Conservation (phyloP, 1,140 invertebrate genomes). For the Drosophila miranda region DNA sequence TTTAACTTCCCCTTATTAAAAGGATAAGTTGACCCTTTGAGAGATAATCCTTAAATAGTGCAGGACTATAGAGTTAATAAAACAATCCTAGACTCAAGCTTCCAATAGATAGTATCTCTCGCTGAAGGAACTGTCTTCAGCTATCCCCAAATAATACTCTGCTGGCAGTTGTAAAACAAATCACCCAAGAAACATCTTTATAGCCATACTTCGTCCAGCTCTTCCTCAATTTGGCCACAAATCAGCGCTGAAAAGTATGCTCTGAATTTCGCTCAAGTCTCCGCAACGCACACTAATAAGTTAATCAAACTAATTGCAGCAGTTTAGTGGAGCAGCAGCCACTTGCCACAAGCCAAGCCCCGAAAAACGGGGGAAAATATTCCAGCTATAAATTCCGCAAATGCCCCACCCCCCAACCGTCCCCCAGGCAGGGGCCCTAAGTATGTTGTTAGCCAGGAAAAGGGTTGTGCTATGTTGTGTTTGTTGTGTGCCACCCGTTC, state of each 20-base stretch:
- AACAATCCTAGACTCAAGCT: too few relatives aligned
- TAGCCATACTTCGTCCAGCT: too few relatives aligned
- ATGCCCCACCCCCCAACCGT: constrained; percentile 9
- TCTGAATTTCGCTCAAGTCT: constrained; percentile 20
- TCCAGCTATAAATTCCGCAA: constrained; percentile 68
- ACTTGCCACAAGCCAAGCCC: constrained; percentile 14
- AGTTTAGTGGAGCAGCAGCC: constrained; percentile 18
- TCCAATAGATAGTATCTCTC: too few relatives aligned
- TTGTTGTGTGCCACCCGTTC: background rate
- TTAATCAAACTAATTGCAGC: constrained; percentile 76
- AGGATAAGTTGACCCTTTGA: too few relatives aligned
- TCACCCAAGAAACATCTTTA: background rate
- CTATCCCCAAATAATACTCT: too few relatives aligned
- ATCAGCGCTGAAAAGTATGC: constrained; percentile 27
- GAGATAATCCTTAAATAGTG: too few relatives aligned
- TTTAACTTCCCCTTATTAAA: too few relatives aligned
- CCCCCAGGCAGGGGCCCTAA: constrained; percentile 28
- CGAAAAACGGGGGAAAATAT: constrained; percentile 25
- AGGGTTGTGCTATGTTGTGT: constrained; percentile 37
- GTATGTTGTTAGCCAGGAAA: constrained; percentile 71
- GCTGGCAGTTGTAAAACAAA: background rate
- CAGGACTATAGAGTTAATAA: too few relatives aligned
- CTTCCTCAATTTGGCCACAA: constrained; percentile 5
- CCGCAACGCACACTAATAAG: constrained; percentile 49
- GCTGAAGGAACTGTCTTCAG: too few relatives aligned